Base-by-base conservation (phyloP, 2,113 vertebrate genomes). In the Salvator merianae region DNA sequence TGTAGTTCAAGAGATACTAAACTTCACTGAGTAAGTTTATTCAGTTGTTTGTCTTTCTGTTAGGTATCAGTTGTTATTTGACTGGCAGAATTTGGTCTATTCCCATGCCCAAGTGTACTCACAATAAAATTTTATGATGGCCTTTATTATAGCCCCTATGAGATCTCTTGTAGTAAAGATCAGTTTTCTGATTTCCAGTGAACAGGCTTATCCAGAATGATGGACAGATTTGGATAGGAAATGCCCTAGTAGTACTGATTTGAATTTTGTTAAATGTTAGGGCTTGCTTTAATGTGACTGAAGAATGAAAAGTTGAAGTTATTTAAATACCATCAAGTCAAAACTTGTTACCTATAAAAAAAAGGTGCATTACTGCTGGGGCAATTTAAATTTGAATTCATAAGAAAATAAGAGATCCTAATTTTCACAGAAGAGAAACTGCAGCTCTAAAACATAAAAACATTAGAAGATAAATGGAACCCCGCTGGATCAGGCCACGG, bases 21-120 rank as follows among this genome's bases (percentile, higher is more conserved):
- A 71, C 22, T 47, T 73, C 59, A 34, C 65, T 47, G 77, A 90
- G 38, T 75, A 63, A 86, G 75, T 36, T 74, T 55, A 28, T 88
- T 34, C 1, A 4, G 82, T 36, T 85, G 82, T 36, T 85, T 43
- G 2, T 82, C 84, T 90, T 78, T 70, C 69, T 50, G 18, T 38
- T 71, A 69, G 53, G 47, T 89, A 40, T 87, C 69, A 83, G 91
- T 53, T 12, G 24, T 4, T 53, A 65, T 71, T 59, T 0, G 2
- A 85, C 53, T 77, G 80, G 36, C 26, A 92, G 86, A 88, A 88
- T 72, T 79, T 40, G 53, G 73, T 22, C 76, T 86, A 69, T 76
- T 84, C 87, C 89, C 62, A 86, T 88, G 62, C 82, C n/a, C 40
- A 8, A 79, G 16, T 81, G 30, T 88, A 82, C 88, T 91, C 68